Evolutionary conservation across 1,140 invertebrate species (phyloP), one percentile per base, ranked within the genome.

Genomic region (Melipona quadrifasciata): DNA sequence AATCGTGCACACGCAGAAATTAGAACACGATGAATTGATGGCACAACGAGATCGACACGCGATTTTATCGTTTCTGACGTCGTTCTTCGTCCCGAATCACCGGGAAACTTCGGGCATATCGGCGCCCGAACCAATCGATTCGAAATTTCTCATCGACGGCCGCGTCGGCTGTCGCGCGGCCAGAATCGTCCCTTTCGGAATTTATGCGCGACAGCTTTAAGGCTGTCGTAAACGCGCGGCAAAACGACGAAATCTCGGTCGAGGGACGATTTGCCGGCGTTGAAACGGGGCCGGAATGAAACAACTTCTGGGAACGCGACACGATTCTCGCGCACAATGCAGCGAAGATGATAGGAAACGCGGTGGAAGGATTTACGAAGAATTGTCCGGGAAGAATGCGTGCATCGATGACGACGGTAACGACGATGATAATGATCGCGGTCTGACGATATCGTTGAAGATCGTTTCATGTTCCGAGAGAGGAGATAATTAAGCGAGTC

Each of bases 171-270:
- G 31, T 78, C 64, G 74, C 14, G 61, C 61, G 61, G 51, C 5
- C 14, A 58, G 17, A 74, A 8, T 61, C 55, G 31, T 76, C 47
- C n/a, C n/a, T 10, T 51, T 12, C 14, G 53, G 53, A 73, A 85
- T 85, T 85, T 81, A 85, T 81, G 71, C 78, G 78, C 53, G 51
- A 85, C 77, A 72, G 61, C 70, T 81, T 84, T 58, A 65, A 57
- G 70, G 31, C 53, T 19, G 76, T 64, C 82, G 77, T 84, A 80
- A 84, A 84, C 27, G 39, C 73, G 70, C 55, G 71, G 2, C n/a
- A 65, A 57, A 70, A 84, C 75, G 75, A 27, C 57, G 83, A 65
- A 84, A 85, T 74, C 83, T 85, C 78, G 83, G 78, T 70, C 72
- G 64, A 74, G 83, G 71, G 78, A 81, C 71, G 78, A 85, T 85